Percentiles rank a stretch among this genome's conserved stretches.
Conservation (phyloP, 2,888 invertebrate species). For the Leucoptera coffeella region DNA sequence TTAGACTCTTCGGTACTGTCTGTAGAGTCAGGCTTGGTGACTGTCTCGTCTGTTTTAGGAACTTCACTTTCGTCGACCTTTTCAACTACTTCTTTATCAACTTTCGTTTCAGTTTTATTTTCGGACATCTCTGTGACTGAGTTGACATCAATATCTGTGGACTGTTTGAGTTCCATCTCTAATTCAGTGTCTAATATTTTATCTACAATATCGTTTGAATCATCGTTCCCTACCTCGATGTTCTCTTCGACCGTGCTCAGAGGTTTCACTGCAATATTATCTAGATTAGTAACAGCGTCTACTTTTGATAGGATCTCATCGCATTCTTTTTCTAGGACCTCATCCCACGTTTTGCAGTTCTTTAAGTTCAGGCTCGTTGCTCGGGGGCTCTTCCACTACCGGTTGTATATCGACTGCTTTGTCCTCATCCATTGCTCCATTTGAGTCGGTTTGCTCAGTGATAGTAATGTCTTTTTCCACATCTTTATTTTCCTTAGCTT, state of each 20-base stretch:
- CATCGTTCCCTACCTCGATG: slow-evolving; percentile 29
- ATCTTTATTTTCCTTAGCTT: slow-evolving; percentile 8
- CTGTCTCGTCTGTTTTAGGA: slow-evolving; percentile 13
- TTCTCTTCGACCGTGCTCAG: slow-evolving; percentile 27
- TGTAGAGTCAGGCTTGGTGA: slow-evolving; percentile 28
- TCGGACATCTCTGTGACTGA: slow-evolving; percentile 7
- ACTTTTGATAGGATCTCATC: slow-evolving; percentile 43
- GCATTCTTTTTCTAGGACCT: slow-evolving; percentile 41
- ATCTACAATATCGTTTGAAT: slow-evolving; percentile 33
- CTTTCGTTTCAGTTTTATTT: slow-evolving; percentile 2
- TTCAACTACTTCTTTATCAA: slow-evolving; percentile 9
- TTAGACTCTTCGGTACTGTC: slow-evolving; percentile 15
- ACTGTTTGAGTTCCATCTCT: slow-evolving; percentile 26
- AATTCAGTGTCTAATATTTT: slow-evolving; percentile 32
- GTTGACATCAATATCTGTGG: slow-evolving; percentile 11
- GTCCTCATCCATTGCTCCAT: slow-evolving; percentile 1
- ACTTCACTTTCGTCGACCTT: slow-evolving; percentile 2
- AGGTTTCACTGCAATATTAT: slow-evolving; percentile 29
- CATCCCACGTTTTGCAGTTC: slow-evolving; percentile 30
- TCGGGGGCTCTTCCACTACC: slow-evolving; percentile 26
- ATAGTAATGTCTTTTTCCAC: slow-evolving; percentile 7
- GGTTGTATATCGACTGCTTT: slow-evolving; percentile 14
- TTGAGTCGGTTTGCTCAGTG: slow-evolving; percentile 14
- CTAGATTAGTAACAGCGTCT: slow-evolving; percentile 35
- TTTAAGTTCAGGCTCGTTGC: slow-evolving; percentile 21